These are phyloP conservation scores for Porites evermanni DNA, from an alignment of 92 coral and sea anemone species.

Conservation along the genomic window DNA sequence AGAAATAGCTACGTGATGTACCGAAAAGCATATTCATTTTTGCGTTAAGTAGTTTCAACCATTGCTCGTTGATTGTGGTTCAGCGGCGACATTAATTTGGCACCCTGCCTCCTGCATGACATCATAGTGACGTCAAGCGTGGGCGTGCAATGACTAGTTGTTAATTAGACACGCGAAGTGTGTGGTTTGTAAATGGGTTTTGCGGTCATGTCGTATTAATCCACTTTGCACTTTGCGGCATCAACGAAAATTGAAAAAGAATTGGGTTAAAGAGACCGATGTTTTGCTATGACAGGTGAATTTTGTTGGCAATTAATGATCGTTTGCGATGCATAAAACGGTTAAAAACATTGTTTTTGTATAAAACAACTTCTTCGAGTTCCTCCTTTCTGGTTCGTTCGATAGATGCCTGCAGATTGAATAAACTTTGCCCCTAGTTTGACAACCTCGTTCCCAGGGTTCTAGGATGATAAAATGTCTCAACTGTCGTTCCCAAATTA, in stretches of 20 bases:
- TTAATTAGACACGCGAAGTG: constrained; percentile 13
- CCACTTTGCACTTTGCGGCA: constrained; percentile 7
- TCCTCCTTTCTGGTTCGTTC: background rate
- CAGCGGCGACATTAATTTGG: background rate
- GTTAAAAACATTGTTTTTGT: background rate
- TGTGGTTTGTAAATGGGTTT: constrained; percentile 30
- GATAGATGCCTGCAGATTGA: background rate
- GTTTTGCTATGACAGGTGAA: background rate
- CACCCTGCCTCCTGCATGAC: background rate
- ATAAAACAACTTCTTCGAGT: too few relatives aligned
- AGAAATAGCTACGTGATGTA: background rate
- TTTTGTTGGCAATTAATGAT: background rate
- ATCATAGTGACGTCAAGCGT: constrained; percentile 35
- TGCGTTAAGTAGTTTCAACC: too few relatives aligned
- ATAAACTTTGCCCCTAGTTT: too few relatives aligned
- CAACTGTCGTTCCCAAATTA: too few relatives aligned
- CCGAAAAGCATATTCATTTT: background rate
- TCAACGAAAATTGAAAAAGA: constrained; percentile 8
- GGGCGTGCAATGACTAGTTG: constrained; percentile 12
- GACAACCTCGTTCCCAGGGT: too few relatives aligned
- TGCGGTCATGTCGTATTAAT: background rate
- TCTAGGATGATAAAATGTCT: too few relatives aligned
- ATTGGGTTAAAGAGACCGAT: background rate
- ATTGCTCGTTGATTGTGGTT: too few relatives aligned
- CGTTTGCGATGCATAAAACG: background rate